phyloP scores from a whole-genome alignment of 2,888 invertebrate species.

The Melinaea marsaeus region DNA sequence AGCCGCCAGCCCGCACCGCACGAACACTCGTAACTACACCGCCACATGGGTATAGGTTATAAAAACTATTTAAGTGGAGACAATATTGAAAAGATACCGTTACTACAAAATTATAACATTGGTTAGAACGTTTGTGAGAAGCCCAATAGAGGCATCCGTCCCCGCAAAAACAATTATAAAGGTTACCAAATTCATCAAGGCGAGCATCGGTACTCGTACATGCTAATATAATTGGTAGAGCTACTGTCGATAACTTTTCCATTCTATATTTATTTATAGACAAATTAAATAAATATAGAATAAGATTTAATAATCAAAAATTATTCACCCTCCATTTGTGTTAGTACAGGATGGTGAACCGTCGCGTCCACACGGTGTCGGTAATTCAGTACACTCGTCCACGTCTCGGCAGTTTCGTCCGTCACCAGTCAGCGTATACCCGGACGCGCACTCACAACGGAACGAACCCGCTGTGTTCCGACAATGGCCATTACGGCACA shows the following conservation, averaged over 20 bases:
- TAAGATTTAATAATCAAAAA: neutral
- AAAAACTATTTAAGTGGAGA: too few relatives aligned
- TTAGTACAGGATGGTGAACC: slow-evolving; percentile 67
- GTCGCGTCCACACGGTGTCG: slow-evolving; percentile 59
- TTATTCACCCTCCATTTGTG: slow-evolving; percentile 63
- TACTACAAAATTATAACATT: too few relatives aligned
- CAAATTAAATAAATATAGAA: too few relatives aligned
- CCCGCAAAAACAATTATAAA: too few relatives aligned
- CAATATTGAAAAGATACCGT: too few relatives aligned
- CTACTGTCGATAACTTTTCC: too few relatives aligned
- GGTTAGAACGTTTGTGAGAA: too few relatives aligned
- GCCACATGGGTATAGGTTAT: neutral
- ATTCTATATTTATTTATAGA: too few relatives aligned
- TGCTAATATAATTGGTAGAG: too few relatives aligned
- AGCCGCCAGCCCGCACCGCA: slow-evolving; percentile 89
- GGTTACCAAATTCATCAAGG: too few relatives aligned
- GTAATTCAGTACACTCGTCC: slow-evolving; percentile 84
- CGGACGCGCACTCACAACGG: slow-evolving; percentile 88
- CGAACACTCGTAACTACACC: slow-evolving; percentile 77
- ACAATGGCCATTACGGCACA: slow-evolving; percentile 91
- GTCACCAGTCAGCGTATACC: slow-evolving; percentile 85
- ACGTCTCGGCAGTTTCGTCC: slow-evolving; percentile 87
- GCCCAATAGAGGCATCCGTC: too few relatives aligned
- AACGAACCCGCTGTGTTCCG: slow-evolving; percentile 88
- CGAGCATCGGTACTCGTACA: too few relatives aligned